A percentile compares a stretch with the other conserved stretches of the same genome.
phyloP scores from a whole-genome alignment of 2,113 vertebrate genomes.

The Onychorhynchus coronatus region DNA sequence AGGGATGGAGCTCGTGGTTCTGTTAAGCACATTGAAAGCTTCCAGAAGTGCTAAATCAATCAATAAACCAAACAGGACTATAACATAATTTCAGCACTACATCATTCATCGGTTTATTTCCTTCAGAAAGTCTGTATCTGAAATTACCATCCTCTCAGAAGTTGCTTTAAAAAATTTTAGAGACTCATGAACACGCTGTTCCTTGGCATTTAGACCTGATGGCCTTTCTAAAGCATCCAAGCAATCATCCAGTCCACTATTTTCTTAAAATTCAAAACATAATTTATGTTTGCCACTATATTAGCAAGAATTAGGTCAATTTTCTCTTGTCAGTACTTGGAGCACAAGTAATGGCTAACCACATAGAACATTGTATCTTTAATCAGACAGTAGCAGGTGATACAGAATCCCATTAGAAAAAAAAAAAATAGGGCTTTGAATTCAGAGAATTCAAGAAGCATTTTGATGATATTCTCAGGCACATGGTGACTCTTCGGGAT shows the following conservation, averaged over 20 bases:
- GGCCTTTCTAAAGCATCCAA: background rate
- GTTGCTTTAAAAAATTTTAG: background rate
- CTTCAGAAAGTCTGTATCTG: background rate
- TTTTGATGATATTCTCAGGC: background rate
- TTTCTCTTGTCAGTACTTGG: background rate
- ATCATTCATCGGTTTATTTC: background rate
- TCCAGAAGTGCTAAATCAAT: background rate
- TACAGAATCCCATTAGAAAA: background rate
- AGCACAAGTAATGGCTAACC: background rate
- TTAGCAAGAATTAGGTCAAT: background rate
- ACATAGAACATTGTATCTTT: accelerated
- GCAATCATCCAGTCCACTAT: background rate
- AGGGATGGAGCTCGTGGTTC: background rate
- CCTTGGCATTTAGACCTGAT: background rate
- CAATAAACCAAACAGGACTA: background rate
- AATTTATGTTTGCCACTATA: background rate
- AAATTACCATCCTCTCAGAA: background rate
- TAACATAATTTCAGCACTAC: background rate
- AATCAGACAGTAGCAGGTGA: background rate
- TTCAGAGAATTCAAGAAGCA: background rate
- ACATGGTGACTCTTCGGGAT: background rate
- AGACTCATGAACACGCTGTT: accelerated
- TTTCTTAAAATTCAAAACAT: background rate
- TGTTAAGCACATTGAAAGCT: background rate
- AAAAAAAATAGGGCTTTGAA: accelerated